Conservation (phyloP, 2,888 invertebrate species). For the Cryptus viduatorius region DNA sequence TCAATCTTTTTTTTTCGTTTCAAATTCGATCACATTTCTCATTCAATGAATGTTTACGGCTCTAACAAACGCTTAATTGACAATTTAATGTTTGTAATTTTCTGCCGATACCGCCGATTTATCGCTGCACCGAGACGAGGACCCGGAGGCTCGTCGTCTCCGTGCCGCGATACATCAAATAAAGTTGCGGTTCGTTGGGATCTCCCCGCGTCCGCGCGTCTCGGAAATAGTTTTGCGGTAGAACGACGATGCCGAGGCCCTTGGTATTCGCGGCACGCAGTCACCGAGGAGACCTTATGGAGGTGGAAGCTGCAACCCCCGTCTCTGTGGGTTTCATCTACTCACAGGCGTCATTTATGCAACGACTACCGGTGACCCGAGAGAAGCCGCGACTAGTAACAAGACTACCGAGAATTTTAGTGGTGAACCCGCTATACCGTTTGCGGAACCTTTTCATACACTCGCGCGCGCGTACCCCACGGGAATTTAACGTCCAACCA, state of each 20-base stretch:
- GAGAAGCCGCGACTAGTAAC: background rate
- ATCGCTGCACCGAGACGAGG: conserved; percentile 53
- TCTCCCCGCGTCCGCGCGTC: conserved; percentile 44
- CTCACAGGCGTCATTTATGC: conserved; percentile 41
- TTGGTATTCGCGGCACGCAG: conserved; percentile 66
- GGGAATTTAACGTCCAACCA: conserved; percentile 24
- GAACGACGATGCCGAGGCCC: conserved; percentile 27
- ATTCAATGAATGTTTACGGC: background rate
- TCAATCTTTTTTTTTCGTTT: background rate
- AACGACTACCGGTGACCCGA: conserved; percentile 24
- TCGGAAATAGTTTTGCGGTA: conserved; percentile 68
- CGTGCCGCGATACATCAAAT: conserved; percentile 64
- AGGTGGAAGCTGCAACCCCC: conserved; percentile 16
- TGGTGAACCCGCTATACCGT: conserved; percentile 26
- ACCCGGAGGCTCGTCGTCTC: conserved; percentile 53
- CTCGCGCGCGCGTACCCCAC: conserved; percentile 4
- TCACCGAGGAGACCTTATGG: conserved; percentile 9
- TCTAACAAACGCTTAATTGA: background rate
- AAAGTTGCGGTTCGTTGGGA: conserved; percentile 56
- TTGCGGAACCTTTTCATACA: conserved; percentile 35
- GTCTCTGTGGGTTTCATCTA: conserved; percentile 52
- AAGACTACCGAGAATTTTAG: conserved; percentile 34
- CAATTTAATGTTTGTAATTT: background rate
- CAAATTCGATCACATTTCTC: background rate
- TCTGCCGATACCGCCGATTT: background rate